Evolutionary conservation across 2,113 vertebrate species (phyloP).

Genomic region (Melanocharis versteri): DNA sequence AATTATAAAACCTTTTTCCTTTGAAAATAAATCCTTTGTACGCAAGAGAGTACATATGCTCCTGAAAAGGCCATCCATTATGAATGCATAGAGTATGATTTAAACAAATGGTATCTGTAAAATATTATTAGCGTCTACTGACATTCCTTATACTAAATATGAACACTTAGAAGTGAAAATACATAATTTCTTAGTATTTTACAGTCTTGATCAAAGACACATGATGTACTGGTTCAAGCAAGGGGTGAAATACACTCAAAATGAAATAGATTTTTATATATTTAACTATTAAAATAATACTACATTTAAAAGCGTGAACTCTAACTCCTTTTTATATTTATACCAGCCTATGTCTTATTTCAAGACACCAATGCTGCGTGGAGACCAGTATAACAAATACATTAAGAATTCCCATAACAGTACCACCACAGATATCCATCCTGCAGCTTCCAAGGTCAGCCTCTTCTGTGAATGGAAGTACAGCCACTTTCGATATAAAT

Average conservation of each 20-base stretch:
- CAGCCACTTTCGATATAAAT: rapidly evolving
- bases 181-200: not conserved
- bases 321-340: not conserved
- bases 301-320: not conserved
- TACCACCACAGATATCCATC: not conserved
- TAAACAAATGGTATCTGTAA: not conserved
- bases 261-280: not conserved
- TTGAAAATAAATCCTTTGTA: not conserved
- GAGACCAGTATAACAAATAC: not conserved
- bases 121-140: not conserved
- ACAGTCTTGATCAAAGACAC: not conserved
- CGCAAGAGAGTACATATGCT: not conserved
- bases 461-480: not conserved
- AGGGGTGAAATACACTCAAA: not conserved
- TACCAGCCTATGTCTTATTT: not conserved
- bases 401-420: not conserved
- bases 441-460: not conserved
- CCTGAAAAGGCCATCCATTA: not conserved
- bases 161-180: not conserved
- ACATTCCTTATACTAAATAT: not conserved
- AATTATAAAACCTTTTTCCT: not conserved
- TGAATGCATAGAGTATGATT: not conserved
- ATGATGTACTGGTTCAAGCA: not conserved
- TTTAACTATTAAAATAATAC: not conserved
- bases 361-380: not conserved